A percentile compares a stretch with the other conserved stretches of the same genome.
phyloP scores from a whole-genome alignment of 1,140 invertebrate species.

The Penaeus indicus region DNA sequence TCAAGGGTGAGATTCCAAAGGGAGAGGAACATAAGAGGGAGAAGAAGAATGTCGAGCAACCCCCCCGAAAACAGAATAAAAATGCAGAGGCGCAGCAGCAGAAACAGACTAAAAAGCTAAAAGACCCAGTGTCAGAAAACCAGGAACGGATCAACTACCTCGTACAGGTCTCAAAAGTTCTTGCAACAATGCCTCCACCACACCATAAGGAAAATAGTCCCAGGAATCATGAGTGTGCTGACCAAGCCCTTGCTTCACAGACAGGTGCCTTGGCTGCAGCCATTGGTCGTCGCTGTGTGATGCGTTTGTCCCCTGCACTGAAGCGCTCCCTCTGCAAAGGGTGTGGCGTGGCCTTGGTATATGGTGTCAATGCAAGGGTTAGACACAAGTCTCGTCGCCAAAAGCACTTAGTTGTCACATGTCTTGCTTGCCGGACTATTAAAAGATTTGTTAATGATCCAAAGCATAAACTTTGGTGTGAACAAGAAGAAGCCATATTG shows the following conservation, averaged over 20 bases:
- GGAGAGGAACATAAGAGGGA: not conserved
- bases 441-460: slow-evolving; percentile 48
- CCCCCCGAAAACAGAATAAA: not conserved
- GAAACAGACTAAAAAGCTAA: slow-evolving; percentile 44
- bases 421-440: slow-evolving; percentile 49
- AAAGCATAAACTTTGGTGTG: slow-evolving; percentile 49
- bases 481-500: slow-evolving; percentile 41
- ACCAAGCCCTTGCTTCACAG: slow-evolving; percentile 34
- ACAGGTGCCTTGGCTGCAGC: slow-evolving; percentile 40
- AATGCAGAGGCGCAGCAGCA: slow-evolving; percentile 10
- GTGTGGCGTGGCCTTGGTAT: slow-evolving; percentile 46
- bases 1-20: not conserved
- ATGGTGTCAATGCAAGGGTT: slow-evolving; percentile 53
- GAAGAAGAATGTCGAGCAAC: not conserved
- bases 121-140: slow-evolving; percentile 60
- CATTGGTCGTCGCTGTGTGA: slow-evolving; percentile 50
- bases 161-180: slow-evolving; percentile 42
- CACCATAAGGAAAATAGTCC: too few species aligned
- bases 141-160: slow-evolving; percentile 64
- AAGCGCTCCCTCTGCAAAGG: slow-evolving; percentile 54
- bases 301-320: slow-evolving; percentile 38
- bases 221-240: not conserved
- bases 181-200: not conserved
- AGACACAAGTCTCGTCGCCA: slow-evolving; percentile 40
- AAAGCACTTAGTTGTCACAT: slow-evolving; percentile 53